phyloP scores from a whole-genome alignment of 2,113 vertebrate species.

The Rhinolophus sinicus region DNA sequence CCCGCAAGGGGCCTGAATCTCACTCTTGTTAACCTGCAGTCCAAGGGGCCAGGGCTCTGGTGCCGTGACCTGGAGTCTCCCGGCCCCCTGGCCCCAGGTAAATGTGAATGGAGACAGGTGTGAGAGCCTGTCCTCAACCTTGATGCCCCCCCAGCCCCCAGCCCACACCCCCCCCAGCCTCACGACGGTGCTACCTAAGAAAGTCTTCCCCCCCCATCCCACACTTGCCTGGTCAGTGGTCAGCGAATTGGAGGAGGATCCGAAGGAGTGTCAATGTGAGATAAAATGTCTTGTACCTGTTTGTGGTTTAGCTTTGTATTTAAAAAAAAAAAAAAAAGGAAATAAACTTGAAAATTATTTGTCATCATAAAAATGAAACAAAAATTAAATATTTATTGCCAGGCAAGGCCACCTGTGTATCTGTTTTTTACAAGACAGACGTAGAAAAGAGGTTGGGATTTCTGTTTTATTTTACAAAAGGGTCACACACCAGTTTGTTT shows the following conservation, averaged over 20 bases:
- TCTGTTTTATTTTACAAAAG: not conserved
- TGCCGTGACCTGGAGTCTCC: not conserved
- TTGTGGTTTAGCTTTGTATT: constrained; percentile 87
- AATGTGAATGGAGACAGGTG: constrained; percentile 53
- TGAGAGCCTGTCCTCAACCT: not conserved
- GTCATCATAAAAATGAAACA: constrained; percentile 85
- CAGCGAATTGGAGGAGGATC: constrained; percentile 66
- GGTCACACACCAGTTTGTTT: not conserved
- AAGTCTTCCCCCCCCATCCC: constrained; percentile 65
- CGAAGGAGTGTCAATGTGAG: constrained; percentile 61
- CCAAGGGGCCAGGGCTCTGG: not conserved
- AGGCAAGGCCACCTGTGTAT: constrained; percentile 76
- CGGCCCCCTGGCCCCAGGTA: not conserved
- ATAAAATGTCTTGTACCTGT: constrained; percentile 75
- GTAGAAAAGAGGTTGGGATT: not conserved
- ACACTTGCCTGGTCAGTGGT: constrained; percentile 58
- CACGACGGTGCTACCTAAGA: constrained; percentile 75
- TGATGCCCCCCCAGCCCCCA: not conserved
- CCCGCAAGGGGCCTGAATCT: not conserved
- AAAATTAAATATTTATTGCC: constrained; percentile 89
- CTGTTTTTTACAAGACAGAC: not conserved
- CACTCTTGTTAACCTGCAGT: not conserved
- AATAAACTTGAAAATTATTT: constrained; percentile 88
- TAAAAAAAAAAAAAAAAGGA: constrained; percentile 81
- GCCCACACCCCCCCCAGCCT: not conserved